Evolutionary conservation across 2,888 invertebrate species (phyloP), one percentile per base, ranked within the genome.

Genomic region (Pseudococcus viburni): DNA sequence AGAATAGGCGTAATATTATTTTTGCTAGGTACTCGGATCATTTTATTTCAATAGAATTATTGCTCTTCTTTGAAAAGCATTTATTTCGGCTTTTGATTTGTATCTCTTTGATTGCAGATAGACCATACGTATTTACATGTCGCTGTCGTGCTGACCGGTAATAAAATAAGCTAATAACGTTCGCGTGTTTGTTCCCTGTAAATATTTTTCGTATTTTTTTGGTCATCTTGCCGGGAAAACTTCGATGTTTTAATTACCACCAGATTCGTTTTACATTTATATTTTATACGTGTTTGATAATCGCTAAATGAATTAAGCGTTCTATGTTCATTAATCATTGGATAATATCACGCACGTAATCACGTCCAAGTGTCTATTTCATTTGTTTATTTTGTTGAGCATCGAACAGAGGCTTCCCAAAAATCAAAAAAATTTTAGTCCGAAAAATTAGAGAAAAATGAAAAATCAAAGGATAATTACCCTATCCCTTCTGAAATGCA

Each of bases 241-340:
- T 6, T 73, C 12, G 12, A 80, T 80, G 80, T 80, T 80, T 80
- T 80, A 80, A 80, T 80, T 80, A 42, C 80, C 80, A 80, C n/a
- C 80, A 42, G 42, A 80, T 80, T 80, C 42, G 42, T 80, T 46
- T 42, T 42, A 39, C 80, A 26, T 80, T 77, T 6, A 39, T 39
- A 68, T 68, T 68, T 8, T 22, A 26, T 22, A 68, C 77, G n/a
- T 39, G 46, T 5, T 33, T 7, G n/a, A 2, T 80, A 33, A 42
- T 42, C 80, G 80, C 80, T 80, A 80, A 80, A 80, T 42, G 80
- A 80, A 80, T 80, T 80, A 80, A 80, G 4, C 19, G 26, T 33
- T 33, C 26, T 33, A 33, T 3, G 8, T 17, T 42, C 26, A 80
- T 80, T 80, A 80, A 80, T 80, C 8, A 59, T 59, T 59, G 3